phyloP scores from a whole-genome alignment of 2,113 vertebrate genomes.

The Tetrao urogallus region DNA sequence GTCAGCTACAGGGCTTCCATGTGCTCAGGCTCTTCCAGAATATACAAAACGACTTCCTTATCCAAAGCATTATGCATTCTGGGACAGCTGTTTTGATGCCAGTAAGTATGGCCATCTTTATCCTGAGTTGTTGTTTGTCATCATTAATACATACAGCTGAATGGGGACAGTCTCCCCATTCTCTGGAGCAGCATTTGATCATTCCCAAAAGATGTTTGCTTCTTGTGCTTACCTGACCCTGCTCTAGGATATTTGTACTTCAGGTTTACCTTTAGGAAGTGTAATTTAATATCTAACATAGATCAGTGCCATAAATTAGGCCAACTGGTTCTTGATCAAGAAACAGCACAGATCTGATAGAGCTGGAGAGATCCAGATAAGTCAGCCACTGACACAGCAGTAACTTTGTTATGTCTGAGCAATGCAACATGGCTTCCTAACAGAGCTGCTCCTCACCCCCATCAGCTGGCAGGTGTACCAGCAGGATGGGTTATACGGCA shows the following conservation, averaged over 20 bases:
- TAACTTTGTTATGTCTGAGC: background rate
- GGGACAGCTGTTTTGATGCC: background rate
- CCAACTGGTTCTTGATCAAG: background rate
- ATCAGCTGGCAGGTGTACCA: background rate
- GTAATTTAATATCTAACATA: background rate
- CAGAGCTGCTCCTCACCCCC: background rate
- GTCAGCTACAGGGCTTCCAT: background rate
- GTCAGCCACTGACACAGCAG: background rate
- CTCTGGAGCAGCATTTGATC: background rate
- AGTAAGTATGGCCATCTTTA: background rate
- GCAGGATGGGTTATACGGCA: background rate
- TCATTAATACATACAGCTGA: background rate
- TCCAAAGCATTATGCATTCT: background rate
- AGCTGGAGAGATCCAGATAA: background rate
- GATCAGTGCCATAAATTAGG: background rate
- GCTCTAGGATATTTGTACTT: background rate
- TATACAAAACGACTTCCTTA: background rate
- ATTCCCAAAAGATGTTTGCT: background rate
- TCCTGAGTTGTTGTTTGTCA: background rate
- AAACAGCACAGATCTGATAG: background rate
- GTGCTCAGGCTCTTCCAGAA: background rate
- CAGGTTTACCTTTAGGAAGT: background rate
- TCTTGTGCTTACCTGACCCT: background rate
- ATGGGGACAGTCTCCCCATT: background rate
- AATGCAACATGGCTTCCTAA: background rate